Evolutionary conservation across 2,113 vertebrate species (phyloP).

Genomic region (Scopus umbretta): DNA sequence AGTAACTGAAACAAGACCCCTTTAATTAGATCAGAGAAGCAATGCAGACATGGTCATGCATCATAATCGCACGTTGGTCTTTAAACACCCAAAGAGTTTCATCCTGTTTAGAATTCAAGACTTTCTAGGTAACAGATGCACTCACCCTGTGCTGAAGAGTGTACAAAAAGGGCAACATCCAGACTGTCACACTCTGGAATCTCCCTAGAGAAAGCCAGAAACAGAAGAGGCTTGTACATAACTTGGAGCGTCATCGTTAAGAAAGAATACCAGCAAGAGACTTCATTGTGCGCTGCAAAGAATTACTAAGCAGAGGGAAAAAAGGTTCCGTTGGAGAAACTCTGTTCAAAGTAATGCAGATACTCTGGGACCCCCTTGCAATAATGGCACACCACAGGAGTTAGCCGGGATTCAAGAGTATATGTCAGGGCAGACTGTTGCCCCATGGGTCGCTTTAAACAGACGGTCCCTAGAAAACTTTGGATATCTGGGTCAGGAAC

Average conservation of each 20-base stretch:
- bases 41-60: neutral
- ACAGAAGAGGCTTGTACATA: neutral
- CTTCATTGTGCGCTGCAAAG: neutral
- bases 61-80: neutral
- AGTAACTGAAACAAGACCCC: conserved; percentile 59
- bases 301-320: neutral
- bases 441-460: neutral
- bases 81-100: neutral
- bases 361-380: neutral
- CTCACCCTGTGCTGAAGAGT: neutral
- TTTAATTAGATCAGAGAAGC: neutral
- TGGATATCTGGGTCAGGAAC: neutral
- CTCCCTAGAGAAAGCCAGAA: conserved; percentile 3
- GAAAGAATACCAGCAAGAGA: conserved; percentile 20
- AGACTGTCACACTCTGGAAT: neutral
- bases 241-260: neutral
- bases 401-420: neutral
- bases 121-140: neutral
- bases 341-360: conserved; percentile 7
- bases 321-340: neutral
- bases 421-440: neutral
- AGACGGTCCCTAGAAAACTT: neutral
- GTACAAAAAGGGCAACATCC: neutral
- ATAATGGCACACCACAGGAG: neutral
- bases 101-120: conserved; percentile 39